phyloP scores from a whole-genome alignment of 2,888 invertebrate genomes.

The Scaptomyza parva region DNA sequence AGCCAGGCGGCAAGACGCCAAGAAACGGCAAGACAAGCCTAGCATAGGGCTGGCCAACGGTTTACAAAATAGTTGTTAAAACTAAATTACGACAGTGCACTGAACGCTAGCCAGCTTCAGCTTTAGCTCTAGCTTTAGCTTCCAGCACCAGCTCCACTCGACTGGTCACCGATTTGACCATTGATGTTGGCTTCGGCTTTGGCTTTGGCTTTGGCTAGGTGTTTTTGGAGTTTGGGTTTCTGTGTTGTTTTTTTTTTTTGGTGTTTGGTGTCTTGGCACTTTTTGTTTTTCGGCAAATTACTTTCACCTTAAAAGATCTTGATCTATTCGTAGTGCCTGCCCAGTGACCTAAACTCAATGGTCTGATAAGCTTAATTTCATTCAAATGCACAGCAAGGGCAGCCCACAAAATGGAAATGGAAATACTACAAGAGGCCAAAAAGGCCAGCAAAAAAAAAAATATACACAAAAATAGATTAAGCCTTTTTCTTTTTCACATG shows the following conservation, averaged over 20 bases:
- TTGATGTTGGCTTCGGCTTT: conserved; percentile 14
- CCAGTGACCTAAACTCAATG: conserved; percentile 81
- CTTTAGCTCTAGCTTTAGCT: conserved; percentile 26
- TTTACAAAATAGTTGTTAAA: conserved; percentile 68
- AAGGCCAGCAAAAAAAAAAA: conserved; percentile 9
- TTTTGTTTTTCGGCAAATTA: conserved; percentile 66
- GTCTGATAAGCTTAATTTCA: conserved; percentile 74
- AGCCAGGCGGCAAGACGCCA: not conserved
- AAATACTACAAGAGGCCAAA: not conserved
- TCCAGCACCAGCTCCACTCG: conserved; percentile 40
- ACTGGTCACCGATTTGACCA: conserved; percentile 47
- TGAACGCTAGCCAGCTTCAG: conserved; percentile 42
- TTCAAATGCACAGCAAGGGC: conserved; percentile 51
- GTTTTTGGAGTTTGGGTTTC: conserved; percentile 2
- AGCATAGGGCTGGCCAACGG: conserved; percentile 71
- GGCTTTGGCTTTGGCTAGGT: conserved; percentile 5
- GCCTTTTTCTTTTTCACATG: conserved; percentile 28
- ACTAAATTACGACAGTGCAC: conserved; percentile 74
- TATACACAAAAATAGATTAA: conserved; percentile 4
- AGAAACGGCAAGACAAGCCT: not conserved
- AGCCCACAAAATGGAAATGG: conserved; percentile 26
- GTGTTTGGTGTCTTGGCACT: conserved; percentile 10
- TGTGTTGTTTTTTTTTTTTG: not conserved
- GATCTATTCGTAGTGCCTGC: conserved; percentile 47
- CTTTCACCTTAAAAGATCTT: conserved; percentile 64